Evolutionary conservation across 2,797 vertebrate genomes (phyloP), one percentile per base, ranked within the genome.

Genomic region (Phoeniculus purpureus): DNA sequence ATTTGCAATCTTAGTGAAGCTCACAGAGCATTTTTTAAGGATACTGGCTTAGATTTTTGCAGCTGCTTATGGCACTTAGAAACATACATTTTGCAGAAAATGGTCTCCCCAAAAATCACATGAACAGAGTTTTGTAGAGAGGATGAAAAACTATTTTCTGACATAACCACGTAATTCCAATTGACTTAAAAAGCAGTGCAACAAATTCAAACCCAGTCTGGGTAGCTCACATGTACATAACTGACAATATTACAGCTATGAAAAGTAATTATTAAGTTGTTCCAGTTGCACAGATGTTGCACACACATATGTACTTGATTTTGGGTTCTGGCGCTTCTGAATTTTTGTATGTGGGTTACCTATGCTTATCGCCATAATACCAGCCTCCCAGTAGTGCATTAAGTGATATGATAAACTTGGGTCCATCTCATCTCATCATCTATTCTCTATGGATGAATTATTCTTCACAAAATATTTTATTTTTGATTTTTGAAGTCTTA

Each of bases 61-160:
- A 91, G 70, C 66, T 93, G 79, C 62, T 66, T 78, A 34, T 78
- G 56, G 52, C 73, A 81, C 83, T 90, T 87, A 81, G 51, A 78
- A 90, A 92, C 22, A 54, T 25, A 54, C 61, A 52, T 61, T 82
- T 88, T 88, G 29, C 82, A 25, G 31, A 67, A 88, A 85, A 74
- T 0, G 1, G 21, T 55, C 18, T 54, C 74, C 54, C 51, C 10
- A 6, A 5, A 73, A 82, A 88, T 14, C 16, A 40, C 11, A 65
- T n/a, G 32, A 90, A 55, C 19, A 77, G 18, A 79, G 77, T 71
- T 77, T 81, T 86, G 43, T 32, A 55, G 11, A 60, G 27, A 74
- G 26, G 32, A 23, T 65, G 50, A 89, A 79, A 86, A 62, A 19
- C 4, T 60, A 14, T 84, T 61, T 77, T 81, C 64, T 56, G 31